Conservation (phyloP, 2,888 invertebrate species). For the Volucella inanis region DNA sequence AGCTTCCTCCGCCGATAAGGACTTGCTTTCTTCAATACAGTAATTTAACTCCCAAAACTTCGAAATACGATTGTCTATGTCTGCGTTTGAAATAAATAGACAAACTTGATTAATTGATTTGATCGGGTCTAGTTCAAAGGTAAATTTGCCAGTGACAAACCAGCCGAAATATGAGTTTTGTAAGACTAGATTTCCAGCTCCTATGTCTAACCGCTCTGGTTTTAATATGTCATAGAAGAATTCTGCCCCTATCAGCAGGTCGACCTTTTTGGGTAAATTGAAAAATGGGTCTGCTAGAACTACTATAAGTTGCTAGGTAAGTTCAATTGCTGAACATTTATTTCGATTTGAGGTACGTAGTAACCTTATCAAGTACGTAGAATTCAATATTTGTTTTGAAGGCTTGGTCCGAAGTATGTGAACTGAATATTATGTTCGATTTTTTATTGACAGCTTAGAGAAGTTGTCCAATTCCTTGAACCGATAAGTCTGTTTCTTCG, state of each 20-base stretch:
- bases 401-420: background rate
- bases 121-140: background rate
- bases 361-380: slow-evolving; percentile 13
- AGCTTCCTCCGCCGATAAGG: too few species aligned
- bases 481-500: too few species aligned
- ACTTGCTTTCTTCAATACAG: too few species aligned
- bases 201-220: slow-evolving; percentile 27
- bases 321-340: background rate
- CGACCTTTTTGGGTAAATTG: slow-evolving; percentile 12
- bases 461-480: too few species aligned
- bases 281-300: too few species aligned
- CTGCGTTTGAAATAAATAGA: too few species aligned
- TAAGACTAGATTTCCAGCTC: slow-evolving; percentile 3
- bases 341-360: slow-evolving; percentile 20
- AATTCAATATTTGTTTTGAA: slow-evolving; percentile 12
- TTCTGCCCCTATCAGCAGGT: too few species aligned
- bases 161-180: slow-evolving; percentile 21
- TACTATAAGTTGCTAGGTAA: background rate
- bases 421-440: background rate
- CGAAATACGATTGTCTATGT: too few species aligned
- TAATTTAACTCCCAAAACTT: too few species aligned
- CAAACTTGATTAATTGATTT: too few species aligned
- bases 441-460: background rate
- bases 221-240: slow-evolving; percentile 13
- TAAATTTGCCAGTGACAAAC: slow-evolving; percentile 16